Base-by-base conservation (phyloP, 2,113 vertebrate genomes). In the Mus spicilegus region DNA sequence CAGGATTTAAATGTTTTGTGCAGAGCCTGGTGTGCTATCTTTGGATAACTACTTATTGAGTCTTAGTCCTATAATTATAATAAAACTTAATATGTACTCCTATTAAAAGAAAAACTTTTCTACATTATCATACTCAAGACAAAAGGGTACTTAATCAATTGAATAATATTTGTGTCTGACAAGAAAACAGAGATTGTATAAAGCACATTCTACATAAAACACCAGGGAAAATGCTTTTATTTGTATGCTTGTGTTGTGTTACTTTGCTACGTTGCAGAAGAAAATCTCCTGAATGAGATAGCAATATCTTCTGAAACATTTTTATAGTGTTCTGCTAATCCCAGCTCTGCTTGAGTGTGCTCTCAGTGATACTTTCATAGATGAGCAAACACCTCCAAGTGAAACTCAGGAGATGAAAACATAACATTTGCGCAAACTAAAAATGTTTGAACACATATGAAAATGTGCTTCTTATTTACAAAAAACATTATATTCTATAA, bases 41-140 rank as follows among this genome's bases (percentile, higher is more conserved):
- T 87, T 69, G 12, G 81, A n/a, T 81, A 95, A 75, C 72, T 93
- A 19, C 82, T 81, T 42, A 86, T 36, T 91, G 73, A 69, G 49
- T 91, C 20, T 70, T 95, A 92, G 78, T 28, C 20, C 42, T 73
- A 46, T 92, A 86, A 73, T 82, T 7, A 33, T 91, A 28, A 78
- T 42, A 94, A 90, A 67, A 46, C 72, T 54, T 82, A 54, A 46
- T 70, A 30, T 46, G 12, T 42, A 51, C 80, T 81, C 82, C 19
- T 85, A 90, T 69, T 91, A 33, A 73, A 94, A 61, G 2, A 69
- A 91, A 13, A 12, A 42, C 33, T 73, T 90, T 93, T 92, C n/a
- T 19, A 63, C 36, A 51, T 61, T 91, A 72, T 46, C 33, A 81
- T 76, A 4, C 56, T 78, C 2, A 12, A 69, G 67, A 65, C 1